These are phyloP conservation scores for Erythrocercus mccallii DNA, from an alignment of 2,113 vertebrate genomes.

Conservation along the genomic window DNA sequence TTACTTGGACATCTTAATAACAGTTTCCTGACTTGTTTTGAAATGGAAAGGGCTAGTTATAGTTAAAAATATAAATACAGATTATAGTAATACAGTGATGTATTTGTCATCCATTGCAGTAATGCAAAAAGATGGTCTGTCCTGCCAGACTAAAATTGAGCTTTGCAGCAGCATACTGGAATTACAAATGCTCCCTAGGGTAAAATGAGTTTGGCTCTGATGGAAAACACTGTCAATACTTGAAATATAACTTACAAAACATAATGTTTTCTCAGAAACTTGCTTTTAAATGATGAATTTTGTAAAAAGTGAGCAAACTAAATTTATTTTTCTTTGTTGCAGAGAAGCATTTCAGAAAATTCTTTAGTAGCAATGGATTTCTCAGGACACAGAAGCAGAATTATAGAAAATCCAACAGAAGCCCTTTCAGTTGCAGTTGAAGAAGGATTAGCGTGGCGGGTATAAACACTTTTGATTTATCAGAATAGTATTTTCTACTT, in stretches of 20 bases:
- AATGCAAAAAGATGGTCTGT: neutral
- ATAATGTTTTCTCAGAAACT: neutral
- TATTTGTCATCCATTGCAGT: neutral
- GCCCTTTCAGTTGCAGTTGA: conserved; percentile 92
- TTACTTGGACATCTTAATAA: neutral
- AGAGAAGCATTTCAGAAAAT: conserved; percentile 98
- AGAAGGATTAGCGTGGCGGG: conserved; percentile 96
- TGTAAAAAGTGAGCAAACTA: neutral
- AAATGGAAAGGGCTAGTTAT: neutral
- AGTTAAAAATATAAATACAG: neutral
- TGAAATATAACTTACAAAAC: conserved; percentile 9
- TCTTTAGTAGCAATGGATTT: conserved; percentile 99
- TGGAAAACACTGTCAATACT: neutral
- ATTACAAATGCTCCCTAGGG: neutral
- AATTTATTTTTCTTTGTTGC: conserved; percentile 44
- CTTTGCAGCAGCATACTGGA: neutral
- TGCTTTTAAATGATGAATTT: neutral
- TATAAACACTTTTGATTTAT: conserved; percentile 60
- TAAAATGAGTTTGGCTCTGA: neutral
- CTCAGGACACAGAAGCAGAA: conserved; percentile 90
- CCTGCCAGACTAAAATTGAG: conserved; percentile 2
- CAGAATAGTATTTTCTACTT: neutral
- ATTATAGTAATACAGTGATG: neutral
- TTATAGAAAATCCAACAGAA: conserved; percentile 96
- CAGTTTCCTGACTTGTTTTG: neutral